A percentile compares a stretch with the other conserved stretches of the same genome.
phyloP scores from a whole-genome alignment of 2,888 invertebrate species.

The Erebia aethiops region DNA sequence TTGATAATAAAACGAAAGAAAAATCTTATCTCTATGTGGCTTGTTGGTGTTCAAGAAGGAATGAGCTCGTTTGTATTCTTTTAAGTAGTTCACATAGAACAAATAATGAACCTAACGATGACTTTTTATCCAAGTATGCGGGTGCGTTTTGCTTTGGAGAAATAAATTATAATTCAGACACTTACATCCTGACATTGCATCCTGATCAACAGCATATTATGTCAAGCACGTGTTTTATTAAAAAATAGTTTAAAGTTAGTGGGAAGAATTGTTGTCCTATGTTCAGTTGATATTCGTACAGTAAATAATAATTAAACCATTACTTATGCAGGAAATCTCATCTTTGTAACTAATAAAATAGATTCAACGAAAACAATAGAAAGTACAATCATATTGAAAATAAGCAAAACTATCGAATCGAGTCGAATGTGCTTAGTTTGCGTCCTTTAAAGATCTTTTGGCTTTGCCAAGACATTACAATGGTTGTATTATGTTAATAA shows the following conservation, averaged over 20 bases:
- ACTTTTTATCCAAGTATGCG: neutral
- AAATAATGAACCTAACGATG: neutral
- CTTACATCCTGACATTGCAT: neutral
- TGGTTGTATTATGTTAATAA: constrained; percentile 57
- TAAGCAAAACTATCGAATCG: constrained; percentile 46
- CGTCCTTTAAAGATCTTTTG: constrained; percentile 45
- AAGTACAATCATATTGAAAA: constrained; percentile 40
- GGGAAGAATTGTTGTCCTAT: neutral
- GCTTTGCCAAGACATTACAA: constrained; percentile 47
- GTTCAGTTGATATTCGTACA: neutral
- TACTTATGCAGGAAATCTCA: neutral
- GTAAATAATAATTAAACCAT: neutral
- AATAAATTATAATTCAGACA: neutral
- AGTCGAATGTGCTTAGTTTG: constrained; percentile 46
- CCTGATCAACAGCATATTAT: neutral
- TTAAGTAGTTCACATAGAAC: neutral
- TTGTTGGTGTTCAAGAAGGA: neutral
- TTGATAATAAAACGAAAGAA: neutral
- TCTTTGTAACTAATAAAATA: neutral
- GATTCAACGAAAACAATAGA: constrained; percentile 4
- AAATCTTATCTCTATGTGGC: neutral
- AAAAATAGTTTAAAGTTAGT: neutral
- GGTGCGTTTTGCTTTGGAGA: neutral
- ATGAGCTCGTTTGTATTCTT: neutral
- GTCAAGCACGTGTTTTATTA: neutral